Conservation (phyloP, 2,888 invertebrate genomes). For the Xylota sylvarum region DNA sequence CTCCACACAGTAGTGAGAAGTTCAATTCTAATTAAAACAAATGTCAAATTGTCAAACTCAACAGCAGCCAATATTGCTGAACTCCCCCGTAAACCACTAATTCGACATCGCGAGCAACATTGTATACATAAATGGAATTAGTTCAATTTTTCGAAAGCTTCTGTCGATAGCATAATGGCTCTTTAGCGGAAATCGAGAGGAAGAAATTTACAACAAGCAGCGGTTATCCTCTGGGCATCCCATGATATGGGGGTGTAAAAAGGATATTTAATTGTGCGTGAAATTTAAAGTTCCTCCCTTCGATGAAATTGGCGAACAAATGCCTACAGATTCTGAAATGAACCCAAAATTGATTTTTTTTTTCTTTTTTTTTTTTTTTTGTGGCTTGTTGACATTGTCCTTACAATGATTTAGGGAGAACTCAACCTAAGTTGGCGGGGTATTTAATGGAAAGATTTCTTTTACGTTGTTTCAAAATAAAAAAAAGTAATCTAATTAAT, state of each 20-base stretch:
- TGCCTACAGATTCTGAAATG: conserved; percentile 20
- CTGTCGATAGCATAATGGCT: conserved; percentile 35
- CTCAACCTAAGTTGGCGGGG: background rate
- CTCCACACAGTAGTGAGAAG: background rate
- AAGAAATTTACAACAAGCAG: conserved; percentile 19
- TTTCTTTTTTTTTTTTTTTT: background rate
- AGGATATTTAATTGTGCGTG: conserved; percentile 28
- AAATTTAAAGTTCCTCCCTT: conserved; percentile 9
- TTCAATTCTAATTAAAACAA: conserved; percentile 30
- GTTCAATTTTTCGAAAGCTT: conserved; percentile 25
- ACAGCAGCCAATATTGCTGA: background rate
- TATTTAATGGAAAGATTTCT: conserved; percentile 12
- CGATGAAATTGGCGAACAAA: background rate
- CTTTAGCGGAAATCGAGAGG: conserved; percentile 31
- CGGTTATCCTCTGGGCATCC: conserved; percentile 13
- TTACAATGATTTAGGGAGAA: conserved; percentile 26
- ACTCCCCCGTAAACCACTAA: conserved; percentile 8
- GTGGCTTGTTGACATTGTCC: background rate
- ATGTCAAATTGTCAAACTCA: conserved; percentile 21
- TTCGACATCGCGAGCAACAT: conserved; percentile 5
- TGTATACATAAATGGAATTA: background rate
- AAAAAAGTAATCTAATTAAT: conserved; percentile 35
- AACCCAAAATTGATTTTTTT: conserved; percentile 14
- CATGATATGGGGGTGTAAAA: background rate
- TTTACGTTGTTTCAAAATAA: background rate